Evolutionary conservation across 2,797 vertebrate genomes (phyloP).

Genomic region (Ctenopoma multispine): DNA sequence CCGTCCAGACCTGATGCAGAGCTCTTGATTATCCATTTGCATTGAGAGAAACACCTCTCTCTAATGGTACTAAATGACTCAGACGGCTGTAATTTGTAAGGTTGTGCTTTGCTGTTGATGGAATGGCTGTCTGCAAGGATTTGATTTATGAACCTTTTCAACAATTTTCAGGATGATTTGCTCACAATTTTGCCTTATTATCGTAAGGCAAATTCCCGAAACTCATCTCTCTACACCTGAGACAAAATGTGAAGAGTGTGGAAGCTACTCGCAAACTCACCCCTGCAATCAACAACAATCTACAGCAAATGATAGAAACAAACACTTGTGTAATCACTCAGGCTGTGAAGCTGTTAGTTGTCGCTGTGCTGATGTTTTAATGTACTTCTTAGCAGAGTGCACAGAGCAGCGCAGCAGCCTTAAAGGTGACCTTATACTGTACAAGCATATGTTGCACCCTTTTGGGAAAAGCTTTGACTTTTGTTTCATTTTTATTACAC

Average conservation of each 20-base stretch:
- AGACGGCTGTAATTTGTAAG: slow-evolving; percentile 14
- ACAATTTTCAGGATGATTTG: slow-evolving; percentile 30
- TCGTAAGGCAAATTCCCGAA: slow-evolving; percentile 8
- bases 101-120: slow-evolving; percentile 29
- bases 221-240: slow-evolving; percentile 28
- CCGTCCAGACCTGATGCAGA: slow-evolving; percentile 47
- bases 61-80: slow-evolving; percentile 45
- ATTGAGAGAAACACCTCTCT: slow-evolving; percentile 50
- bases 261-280: slow-evolving; percentile 15
- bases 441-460: slow-evolving; percentile 53
- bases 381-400: slow-evolving; percentile 15
- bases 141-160: slow-evolving; percentile 27
- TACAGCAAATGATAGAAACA: slow-evolving; percentile 26
- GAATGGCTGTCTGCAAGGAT: slow-evolving; percentile 7
- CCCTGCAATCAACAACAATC: slow-evolving; percentile 23
- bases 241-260: slow-evolving; percentile 10
- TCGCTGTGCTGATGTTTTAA: slow-evolving; percentile 39
- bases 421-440: slow-evolving; percentile 62
- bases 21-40: slow-evolving; percentile 53
- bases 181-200: slow-evolving; percentile 37
- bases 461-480: slow-evolving; percentile 63
- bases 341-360: slow-evolving; percentile 27
- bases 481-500: slow-evolving; percentile 54
- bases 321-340: slow-evolving; percentile 34
- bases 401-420: slow-evolving; percentile 34